These are phyloP conservation scores for Tolmerus cingulatus DNA, from an alignment of 2,888 invertebrate species.

Conservation along the genomic window DNA sequence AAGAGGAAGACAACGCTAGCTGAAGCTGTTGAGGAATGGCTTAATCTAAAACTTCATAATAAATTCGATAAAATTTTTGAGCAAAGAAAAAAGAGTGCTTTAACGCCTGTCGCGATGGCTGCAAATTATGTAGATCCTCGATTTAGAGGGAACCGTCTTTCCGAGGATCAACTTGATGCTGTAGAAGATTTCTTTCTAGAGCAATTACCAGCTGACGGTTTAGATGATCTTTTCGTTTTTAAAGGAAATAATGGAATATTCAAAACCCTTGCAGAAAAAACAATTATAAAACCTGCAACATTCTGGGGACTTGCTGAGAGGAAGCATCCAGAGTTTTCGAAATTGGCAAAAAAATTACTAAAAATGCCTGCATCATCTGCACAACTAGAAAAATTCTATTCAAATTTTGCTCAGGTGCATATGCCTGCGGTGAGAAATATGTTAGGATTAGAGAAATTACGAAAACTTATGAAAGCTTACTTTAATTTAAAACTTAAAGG, in stretches of 20 bases:
- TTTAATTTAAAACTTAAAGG: background rate
- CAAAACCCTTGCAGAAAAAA: slow-evolving; percentile 37
- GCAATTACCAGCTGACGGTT: background rate
- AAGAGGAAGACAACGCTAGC: slow-evolving; percentile 17
- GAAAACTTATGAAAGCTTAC: background rate
- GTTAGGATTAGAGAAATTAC: background rate
- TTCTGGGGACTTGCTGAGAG: slow-evolving; percentile 48
- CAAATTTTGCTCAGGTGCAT: slow-evolving; percentile 37
- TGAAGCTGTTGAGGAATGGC: slow-evolving; percentile 21
- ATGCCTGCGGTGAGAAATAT: background rate
- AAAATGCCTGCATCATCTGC: slow-evolving; percentile 47
- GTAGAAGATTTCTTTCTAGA: slow-evolving; percentile 20
- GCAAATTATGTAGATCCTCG: slow-evolving; percentile 28
- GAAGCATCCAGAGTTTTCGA: slow-evolving; percentile 39
- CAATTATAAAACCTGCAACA: slow-evolving; percentile 41
- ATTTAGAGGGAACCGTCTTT: background rate
- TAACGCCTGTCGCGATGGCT: background rate
- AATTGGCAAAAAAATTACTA: slow-evolving; percentile 46
- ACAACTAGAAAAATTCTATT: slow-evolving; percentile 46
- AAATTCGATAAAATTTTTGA: background rate
- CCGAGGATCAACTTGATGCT: background rate
- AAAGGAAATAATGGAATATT: slow-evolving; percentile 27
- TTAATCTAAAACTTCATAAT: background rate
- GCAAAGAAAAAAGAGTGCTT: background rate
- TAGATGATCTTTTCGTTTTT: slow-evolving; percentile 19